These are phyloP conservation scores for Trachemys scripta DNA, from an alignment of 2,113 vertebrate genomes.

Conservation along the genomic window DNA sequence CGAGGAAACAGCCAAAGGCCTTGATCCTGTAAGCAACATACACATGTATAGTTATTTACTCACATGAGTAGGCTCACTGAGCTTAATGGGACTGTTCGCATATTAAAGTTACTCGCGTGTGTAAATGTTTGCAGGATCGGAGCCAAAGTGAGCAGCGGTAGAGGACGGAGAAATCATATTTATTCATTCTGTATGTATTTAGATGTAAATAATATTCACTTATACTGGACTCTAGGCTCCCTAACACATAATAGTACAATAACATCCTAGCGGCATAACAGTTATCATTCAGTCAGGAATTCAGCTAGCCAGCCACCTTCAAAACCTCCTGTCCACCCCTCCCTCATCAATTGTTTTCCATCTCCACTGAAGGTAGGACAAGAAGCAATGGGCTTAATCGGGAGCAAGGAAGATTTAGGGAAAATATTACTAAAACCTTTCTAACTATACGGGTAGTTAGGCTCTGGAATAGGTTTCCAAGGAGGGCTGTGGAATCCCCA, in stretches of 20 bases:
- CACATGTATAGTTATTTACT: background rate
- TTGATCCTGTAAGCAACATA: background rate
- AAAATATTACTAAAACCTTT: too few relatives aligned
- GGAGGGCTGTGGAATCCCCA: too few relatives aligned
- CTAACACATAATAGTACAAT: background rate
- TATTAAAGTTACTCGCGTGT: background rate
- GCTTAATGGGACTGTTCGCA: background rate
- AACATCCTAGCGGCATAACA: background rate
- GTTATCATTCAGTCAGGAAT: background rate
- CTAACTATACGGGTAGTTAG: background rate
- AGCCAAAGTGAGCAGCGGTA: background rate
- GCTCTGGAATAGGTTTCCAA: background rate
- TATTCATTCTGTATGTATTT: background rate
- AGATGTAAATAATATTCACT: background rate
- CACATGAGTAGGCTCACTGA: background rate
- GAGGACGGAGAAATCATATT: background rate
- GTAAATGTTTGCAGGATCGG: background rate
- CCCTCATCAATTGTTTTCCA: too few relatives aligned
- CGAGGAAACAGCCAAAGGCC: background rate
- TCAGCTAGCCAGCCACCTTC: too few relatives aligned
- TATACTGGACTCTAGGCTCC: background rate
- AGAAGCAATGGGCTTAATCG: background rate
- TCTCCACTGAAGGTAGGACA: background rate
- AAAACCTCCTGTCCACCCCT: too few relatives aligned
- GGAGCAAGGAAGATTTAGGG: background rate